Conservation (phyloP, 1,140 invertebrate species). For the Zaprionus ornatus region DNA sequence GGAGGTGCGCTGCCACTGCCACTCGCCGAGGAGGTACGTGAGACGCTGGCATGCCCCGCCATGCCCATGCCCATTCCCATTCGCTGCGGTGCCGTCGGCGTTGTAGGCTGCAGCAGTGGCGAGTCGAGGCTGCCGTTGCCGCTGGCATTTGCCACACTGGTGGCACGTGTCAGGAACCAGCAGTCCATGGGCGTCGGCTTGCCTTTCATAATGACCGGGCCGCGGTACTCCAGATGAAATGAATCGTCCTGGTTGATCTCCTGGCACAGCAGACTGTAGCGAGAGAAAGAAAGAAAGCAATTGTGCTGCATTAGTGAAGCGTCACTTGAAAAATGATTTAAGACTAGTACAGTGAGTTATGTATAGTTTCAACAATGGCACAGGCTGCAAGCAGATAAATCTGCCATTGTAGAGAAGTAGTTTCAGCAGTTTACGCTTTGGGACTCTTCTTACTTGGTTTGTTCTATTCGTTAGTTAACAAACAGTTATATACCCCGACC, state of each 20-base stretch:
- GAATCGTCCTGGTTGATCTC: constrained; percentile 93
- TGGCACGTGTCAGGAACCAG: constrained; percentile 91
- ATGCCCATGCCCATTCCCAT: constrained; percentile 33
- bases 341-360: neutral
- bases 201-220: constrained; percentile 97
- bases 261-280: constrained; percentile 91
- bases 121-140: constrained; percentile 75
- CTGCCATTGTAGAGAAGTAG: too few species aligned
- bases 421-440: too few species aligned
- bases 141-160: constrained; percentile 42
- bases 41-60: constrained; percentile 62
- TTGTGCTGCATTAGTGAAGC: constrained; percentile 7
- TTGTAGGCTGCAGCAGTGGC: constrained; percentile 65
- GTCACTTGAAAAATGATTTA: constrained; percentile 30
- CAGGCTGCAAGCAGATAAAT: neutral
- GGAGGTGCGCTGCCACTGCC: constrained; percentile 7
- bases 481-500: too few species aligned
- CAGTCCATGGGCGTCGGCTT: constrained; percentile 97
- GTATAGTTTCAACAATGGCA: neutral
- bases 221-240: constrained; percentile 94
- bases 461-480: too few species aligned
- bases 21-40: constrained; percentile 62
- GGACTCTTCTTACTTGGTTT: too few species aligned
- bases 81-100: constrained; percentile 53
- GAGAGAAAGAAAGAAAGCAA: constrained; percentile 32